Percentiles rank a stretch among this genome's conserved stretches.
phyloP scores from a whole-genome alignment of 92 coral and sea anemone species.

The Montipora capitata region DNA sequence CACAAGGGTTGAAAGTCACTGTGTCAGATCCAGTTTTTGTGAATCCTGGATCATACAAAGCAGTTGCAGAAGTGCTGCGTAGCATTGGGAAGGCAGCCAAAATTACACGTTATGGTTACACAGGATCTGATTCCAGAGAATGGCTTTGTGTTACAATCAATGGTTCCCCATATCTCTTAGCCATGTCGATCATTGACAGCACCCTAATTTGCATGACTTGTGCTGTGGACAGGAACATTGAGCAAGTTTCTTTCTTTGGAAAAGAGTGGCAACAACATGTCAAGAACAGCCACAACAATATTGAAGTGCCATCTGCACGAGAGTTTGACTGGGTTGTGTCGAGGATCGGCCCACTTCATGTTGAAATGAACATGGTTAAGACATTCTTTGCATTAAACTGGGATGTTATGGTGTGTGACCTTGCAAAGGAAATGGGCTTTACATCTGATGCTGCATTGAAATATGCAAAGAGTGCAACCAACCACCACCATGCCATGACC shows the following conservation, averaged over 20 bases:
- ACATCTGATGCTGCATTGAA: constrained; percentile 29
- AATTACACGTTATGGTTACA: constrained; percentile 18
- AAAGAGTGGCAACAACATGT: constrained; percentile 31
- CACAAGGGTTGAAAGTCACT: constrained; percentile 1
- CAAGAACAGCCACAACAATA: background rate
- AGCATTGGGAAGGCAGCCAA: constrained; percentile 24
- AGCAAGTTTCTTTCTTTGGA: background rate
- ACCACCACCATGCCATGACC: constrained; percentile 57
- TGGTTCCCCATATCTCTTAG: background rate
- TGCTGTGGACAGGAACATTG: background rate
- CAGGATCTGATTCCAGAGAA: constrained; percentile 24
- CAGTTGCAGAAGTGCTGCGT: constrained; percentile 23
- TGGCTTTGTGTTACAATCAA: constrained; percentile 38
- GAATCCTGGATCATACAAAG: constrained; percentile 15
- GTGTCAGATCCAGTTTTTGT: constrained; percentile 58
- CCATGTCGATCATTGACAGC: background rate
- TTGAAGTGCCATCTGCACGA: background rate
- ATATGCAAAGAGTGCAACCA: constrained; percentile 13
- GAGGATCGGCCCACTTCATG: constrained; percentile 40
- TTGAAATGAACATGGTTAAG: constrained; percentile 50
- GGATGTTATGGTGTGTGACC: background rate
- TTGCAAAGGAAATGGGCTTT: constrained; percentile 56
- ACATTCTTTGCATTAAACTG: constrained; percentile 29
- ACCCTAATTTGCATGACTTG: constrained; percentile 27
- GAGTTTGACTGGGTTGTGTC: constrained; percentile 55